These are phyloP conservation scores for Neosilurus hyrtlii DNA, from an alignment of 2,797 vertebrate species.

Conservation along the genomic window DNA sequence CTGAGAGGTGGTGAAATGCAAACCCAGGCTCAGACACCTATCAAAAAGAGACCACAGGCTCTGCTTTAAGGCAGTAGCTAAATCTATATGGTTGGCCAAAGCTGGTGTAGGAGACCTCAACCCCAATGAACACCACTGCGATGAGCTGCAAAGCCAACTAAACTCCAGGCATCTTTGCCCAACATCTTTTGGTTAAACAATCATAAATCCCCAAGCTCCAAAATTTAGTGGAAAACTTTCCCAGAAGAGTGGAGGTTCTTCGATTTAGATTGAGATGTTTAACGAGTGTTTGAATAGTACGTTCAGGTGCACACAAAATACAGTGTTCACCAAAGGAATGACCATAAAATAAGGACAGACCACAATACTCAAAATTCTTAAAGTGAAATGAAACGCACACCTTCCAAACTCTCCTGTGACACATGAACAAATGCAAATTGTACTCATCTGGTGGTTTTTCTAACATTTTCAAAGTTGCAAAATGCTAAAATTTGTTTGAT, in stretches of 20 bases:
- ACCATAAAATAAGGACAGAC: background rate
- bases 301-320: background rate
- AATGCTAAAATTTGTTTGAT: too few species aligned
- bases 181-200: background rate
- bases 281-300: background rate
- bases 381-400: background rate
- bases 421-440: too few species aligned
- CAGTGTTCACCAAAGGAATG: background rate
- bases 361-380: background rate
- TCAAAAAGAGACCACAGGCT: too few species aligned
- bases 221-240: background rate
- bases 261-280: background rate
- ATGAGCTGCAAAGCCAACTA: background rate
- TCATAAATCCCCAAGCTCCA: background rate
- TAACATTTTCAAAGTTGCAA: too few species aligned
- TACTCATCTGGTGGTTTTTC: too few species aligned
- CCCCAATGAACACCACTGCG: background rate
- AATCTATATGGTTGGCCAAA: background rate
- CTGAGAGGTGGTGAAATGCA: too few species aligned
- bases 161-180: background rate
- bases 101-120: background rate
- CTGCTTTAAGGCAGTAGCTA: too few species aligned
- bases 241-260: background rate
- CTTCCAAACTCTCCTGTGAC: too few species aligned
- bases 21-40: too few species aligned